Base-by-base conservation (phyloP, 2,113 vertebrate species). In the Brienomyrus longianalis region DNA sequence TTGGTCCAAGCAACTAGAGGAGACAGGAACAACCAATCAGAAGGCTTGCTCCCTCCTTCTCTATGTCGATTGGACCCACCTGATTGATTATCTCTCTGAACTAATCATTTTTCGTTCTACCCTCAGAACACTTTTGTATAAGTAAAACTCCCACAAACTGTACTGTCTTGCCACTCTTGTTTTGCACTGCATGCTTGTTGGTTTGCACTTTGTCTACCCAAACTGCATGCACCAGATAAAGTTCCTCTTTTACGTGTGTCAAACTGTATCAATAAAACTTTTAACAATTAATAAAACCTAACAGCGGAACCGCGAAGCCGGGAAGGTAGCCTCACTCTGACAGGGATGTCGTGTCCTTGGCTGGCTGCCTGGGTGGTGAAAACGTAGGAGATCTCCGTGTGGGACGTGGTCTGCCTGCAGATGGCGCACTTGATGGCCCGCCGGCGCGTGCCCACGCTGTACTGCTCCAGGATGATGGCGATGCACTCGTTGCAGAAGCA, bases 401-500 rank as follows among this genome's bases (percentile, higher is more conserved):
- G 98, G 19, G 97, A 97, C 0, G 98, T 99, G 50, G 96, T 99
- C 94, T 99, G 98, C 88, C 98, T 96, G 92, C 98, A 99, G 90
- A 99, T 99, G 92, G 98, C 98, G 91, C 98, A 99, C 89, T 97
- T 98, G 90, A 99, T 99, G 51, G 97, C 97, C 50, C 97, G 96
- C 6, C 96, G 96, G 31, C 97, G 95, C 0, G 96, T 97, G 31
- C 98, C 98, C 89, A 98, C 94, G 0, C 98, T 99, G 95, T 99
- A 99, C 90, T 99, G 98, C 88, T 99, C 97, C 88, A 99, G 96
- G 51, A 99, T 99, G 93, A 99, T 99, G 15, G 98, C 96, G 7
- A 97, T 94, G 91, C 98, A 99, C 88, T 99, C 98, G 2, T 99
- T 99, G 86, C 98, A 99, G 93, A 99, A 99, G 93, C 98, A 99